These are phyloP conservation scores for Cisticola juncidis DNA, from an alignment of 2,113 vertebrate species.

Conservation along the genomic window DNA sequence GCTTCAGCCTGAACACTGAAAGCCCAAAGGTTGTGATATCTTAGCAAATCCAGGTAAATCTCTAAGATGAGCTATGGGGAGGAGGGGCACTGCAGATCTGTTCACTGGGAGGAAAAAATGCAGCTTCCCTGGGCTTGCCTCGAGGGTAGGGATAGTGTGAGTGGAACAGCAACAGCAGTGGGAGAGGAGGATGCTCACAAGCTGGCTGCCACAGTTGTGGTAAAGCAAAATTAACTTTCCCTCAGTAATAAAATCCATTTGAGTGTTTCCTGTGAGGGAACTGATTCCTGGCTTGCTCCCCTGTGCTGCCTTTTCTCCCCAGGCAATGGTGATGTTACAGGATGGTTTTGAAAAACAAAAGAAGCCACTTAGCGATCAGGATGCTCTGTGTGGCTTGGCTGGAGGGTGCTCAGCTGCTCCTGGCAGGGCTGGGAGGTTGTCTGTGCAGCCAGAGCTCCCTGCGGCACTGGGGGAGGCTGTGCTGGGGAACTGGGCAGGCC, in stretches of 20 bases:
- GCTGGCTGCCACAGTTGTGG: background rate
- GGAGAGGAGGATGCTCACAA: background rate
- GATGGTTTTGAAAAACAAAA: background rate
- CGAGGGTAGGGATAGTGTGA: background rate
- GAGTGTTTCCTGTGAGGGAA: background rate
- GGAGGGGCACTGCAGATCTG: background rate
- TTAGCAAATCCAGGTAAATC: background rate
- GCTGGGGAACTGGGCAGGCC: background rate
- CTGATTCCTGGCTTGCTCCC: background rate
- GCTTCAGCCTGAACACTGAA: background rate
- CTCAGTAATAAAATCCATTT: background rate
- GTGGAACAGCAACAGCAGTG: background rate
- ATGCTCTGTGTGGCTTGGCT: background rate
- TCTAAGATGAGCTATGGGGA: background rate
- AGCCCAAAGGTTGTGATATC: background rate
- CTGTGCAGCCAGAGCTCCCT: background rate
- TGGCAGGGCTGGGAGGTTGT: background rate
- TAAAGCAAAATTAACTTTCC: background rate
- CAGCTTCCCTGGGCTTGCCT: background rate
- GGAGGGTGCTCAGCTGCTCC: background rate
- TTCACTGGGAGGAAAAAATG: background rate
- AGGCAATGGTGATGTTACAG: background rate
- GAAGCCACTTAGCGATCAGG: background rate
- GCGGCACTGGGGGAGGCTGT: fast-evolving
- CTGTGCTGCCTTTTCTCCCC: background rate